Conservation (phyloP, 2,888 invertebrate species). For the Sarcophaga caerulescens region DNA sequence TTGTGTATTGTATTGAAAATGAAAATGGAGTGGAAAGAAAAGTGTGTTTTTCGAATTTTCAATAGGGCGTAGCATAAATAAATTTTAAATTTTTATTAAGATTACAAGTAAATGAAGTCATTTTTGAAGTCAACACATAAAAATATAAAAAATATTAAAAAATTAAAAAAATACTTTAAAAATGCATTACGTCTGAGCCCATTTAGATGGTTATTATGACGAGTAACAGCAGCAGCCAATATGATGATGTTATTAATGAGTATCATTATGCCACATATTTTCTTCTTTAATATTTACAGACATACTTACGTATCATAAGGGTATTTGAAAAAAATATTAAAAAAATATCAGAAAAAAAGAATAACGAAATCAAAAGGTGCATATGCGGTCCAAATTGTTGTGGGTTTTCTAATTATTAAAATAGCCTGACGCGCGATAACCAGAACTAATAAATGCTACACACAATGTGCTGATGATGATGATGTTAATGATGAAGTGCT, state of each 20-base stretch:
- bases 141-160: conserved; percentile 23
- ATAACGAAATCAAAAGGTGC: conserved; percentile 9
- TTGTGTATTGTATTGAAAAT: neutral
- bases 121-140: conserved; percentile 32
- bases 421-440: conserved; percentile 37
- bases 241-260: neutral
- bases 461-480: neutral
- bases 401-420: conserved; percentile 51
- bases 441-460: conserved; percentile 40
- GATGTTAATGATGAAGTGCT: neutral
- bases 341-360: neutral
- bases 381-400: conserved; percentile 28
- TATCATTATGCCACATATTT: neutral
- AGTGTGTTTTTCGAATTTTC: conserved; percentile 26
- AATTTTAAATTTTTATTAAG: neutral
- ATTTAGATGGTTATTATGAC: neutral
- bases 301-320: too few species aligned
- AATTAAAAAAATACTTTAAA: neutral
- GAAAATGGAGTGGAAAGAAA: conserved; percentile 9
- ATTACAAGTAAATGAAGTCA: conserved; percentile 45
- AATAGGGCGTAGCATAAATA: conserved; percentile 42
- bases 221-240: neutral
- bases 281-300: neutral
- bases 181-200: neutral
- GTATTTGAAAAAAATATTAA: too few species aligned